Evolutionary conservation across 2,113 vertebrate species (phyloP).

Genomic region (Psilopsiagon aymara): DNA sequence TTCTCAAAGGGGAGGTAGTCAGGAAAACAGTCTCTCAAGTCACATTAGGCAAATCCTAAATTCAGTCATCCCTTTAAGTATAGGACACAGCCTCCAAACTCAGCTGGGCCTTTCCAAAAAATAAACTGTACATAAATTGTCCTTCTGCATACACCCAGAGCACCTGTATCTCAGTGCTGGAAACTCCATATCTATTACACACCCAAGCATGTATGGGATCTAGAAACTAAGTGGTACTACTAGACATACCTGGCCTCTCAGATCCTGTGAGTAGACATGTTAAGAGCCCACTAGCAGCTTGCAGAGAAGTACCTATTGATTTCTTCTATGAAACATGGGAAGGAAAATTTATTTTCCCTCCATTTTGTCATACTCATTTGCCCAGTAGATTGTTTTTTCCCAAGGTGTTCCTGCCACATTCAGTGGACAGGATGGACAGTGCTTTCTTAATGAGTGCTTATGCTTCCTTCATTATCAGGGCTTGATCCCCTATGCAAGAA

Average conservation of each 20-base stretch:
- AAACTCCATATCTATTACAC: not conserved
- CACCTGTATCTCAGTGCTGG: not conserved
- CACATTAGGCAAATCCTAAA: fast-evolving
- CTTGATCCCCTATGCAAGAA: not conserved
- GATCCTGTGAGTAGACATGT: not conserved
- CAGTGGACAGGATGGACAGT: not conserved
- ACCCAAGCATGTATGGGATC: too few species aligned
- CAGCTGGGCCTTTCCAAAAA: not conserved
- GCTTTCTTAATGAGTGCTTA: not conserved
- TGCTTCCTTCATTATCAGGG: not conserved
- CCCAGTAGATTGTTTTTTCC: not conserved
- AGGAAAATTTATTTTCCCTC: not conserved
- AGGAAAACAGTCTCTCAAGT: not conserved
- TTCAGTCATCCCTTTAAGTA: not conserved
- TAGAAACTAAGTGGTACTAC: not conserved
- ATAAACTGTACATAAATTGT: too few species aligned
- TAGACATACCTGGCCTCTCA: not conserved
- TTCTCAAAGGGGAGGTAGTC: not conserved
- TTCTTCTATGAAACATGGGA: not conserved
- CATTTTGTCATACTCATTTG: not conserved
- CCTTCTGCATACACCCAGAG: not conserved
- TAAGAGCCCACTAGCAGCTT: not conserved
- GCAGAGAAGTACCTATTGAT: not conserved
- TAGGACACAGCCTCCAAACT: not conserved
- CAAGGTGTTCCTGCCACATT: not conserved